A percentile compares a stretch with the other conserved stretches of the same genome.
Evolutionary conservation across 2,888 invertebrate species (phyloP).

Genomic region (Entomobrya proxima): DNA sequence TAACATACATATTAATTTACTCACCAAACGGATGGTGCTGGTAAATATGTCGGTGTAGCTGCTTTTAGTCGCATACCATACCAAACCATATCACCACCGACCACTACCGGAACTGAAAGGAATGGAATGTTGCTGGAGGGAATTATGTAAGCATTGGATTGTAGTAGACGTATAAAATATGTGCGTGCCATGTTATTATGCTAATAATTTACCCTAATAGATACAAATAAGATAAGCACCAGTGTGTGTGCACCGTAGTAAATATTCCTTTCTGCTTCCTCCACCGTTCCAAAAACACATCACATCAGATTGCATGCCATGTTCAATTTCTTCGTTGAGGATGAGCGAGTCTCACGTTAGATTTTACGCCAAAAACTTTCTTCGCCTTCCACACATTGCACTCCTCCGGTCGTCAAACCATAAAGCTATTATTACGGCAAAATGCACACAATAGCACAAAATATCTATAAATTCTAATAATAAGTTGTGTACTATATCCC

Average conservation of each 20-base stretch:
- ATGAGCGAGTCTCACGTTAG: not conserved
- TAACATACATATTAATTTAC: conserved; percentile 5
- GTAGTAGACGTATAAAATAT: conserved; percentile 24
- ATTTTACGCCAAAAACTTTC: conserved; percentile 58
- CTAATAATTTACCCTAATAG: conserved; percentile 54
- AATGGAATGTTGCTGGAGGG: conserved; percentile 39
- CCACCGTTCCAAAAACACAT: not conserved
- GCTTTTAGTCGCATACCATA: conserved; percentile 1
- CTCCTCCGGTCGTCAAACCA: not conserved
- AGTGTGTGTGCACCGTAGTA: not conserved
- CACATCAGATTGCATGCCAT: conserved; percentile 35
- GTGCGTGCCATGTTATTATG: conserved; percentile 39
- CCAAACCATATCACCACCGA: conserved; percentile 8
- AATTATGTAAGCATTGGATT: not conserved
- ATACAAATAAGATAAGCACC: conserved; percentile 53
- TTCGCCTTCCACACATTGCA: conserved; percentile 26
- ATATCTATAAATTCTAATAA: not conserved
- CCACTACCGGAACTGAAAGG: conserved; percentile 35
- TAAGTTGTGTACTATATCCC: not conserved
- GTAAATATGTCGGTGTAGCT: not conserved
- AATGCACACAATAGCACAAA: not conserved
- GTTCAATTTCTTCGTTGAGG: conserved; percentile 29
- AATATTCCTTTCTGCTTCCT: not conserved
- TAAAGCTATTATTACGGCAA: not conserved
- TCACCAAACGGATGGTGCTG: not conserved